Conservation (phyloP, 2,888 invertebrate species). For the Rhingia rostrata region DNA sequence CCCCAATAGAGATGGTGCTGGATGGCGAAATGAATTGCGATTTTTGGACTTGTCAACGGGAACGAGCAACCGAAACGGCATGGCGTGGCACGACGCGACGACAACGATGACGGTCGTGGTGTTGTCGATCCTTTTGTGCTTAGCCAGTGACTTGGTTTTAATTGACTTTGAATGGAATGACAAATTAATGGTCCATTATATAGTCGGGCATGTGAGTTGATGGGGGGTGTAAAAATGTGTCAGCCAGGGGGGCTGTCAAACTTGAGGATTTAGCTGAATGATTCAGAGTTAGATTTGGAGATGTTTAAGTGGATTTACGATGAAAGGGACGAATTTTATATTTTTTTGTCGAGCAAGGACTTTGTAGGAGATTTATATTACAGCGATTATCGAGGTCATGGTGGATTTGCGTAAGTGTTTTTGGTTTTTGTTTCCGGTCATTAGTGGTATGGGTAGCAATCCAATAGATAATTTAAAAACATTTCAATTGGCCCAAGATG, state of each 20-base stretch:
- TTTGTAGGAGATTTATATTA: conserved; percentile 8
- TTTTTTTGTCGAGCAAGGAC: background rate
- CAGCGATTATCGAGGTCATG: conserved; percentile 3
- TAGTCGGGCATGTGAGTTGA: conserved; percentile 27
- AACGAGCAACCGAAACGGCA: conserved; percentile 10
- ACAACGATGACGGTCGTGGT: too few relatives aligned
- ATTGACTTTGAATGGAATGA: conserved; percentile 73
- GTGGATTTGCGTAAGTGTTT: conserved; percentile 13
- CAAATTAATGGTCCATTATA: conserved; percentile 73
- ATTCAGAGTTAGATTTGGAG: conserved; percentile 1
- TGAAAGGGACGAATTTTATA: background rate
- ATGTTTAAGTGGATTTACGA: conserved; percentile 19
- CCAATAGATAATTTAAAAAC: conserved; percentile 30
- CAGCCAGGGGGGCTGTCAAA: background rate
- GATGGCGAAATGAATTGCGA: conserved; percentile 49
- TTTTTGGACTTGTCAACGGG: conserved; percentile 62
- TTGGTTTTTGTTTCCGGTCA: too few relatives aligned
- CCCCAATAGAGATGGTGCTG: conserved; percentile 28
- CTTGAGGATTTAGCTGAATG: background rate
- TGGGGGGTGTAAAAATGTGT: background rate
- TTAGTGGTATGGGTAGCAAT: too few relatives aligned
- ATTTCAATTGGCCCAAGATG: conserved; percentile 45
- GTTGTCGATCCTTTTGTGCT: conserved; percentile 67
- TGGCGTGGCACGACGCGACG: conserved; percentile 4
- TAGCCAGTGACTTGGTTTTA: conserved; percentile 71